Evolutionary conservation across 2,797 vertebrate genomes (phyloP), one percentile per base, ranked within the genome.

Genomic region (Buphagus erythrorhynchus): DNA sequence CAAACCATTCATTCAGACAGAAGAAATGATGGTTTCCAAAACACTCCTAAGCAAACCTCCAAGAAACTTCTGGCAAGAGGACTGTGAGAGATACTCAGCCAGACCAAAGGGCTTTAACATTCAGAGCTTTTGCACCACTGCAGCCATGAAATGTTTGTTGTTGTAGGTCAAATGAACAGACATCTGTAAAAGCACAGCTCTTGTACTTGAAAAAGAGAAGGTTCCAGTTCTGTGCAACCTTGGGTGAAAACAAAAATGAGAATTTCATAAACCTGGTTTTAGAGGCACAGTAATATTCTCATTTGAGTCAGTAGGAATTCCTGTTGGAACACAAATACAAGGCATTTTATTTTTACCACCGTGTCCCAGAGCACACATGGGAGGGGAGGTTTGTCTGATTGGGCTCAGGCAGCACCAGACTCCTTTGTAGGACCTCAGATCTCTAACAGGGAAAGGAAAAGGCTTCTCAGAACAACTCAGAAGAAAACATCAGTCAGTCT

Each of bases 1-100:
- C 96, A 95, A 96, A 93, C 92, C 89, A 83, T 74, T 94, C 93
- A 96, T 94, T 91, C 86, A 92, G 95, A 68, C 65, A 89, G 92
- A 76, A 96, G 78, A 93, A 96, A 90, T 83, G 18, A 91, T 33
- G 72, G 93, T 95, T 96, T 93, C 87, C 91, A 91, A 94, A 92
- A 93, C 92, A 80, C 89, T 83, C 75, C 91, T 48, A 46, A 93
- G 87, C 38, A 87, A 94, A 92, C 22, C 95, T 96, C 84, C 69
- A 78, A 96, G 87, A 94, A 95, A 93, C 35, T 80, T 86, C 73
- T 95, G 95, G 95, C 92, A 94, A 80, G 16, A 86, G 17, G 66
- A 52, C 58, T 83, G 81, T 40, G 78, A 87, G 54, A 91, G 61
- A 86, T 43, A 85, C 25, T 82, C 48, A 62, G 86, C 40, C 91